Evolutionary conservation across 2,888 invertebrate genomes (phyloP).

Genomic region (Drosophila affinis): DNA sequence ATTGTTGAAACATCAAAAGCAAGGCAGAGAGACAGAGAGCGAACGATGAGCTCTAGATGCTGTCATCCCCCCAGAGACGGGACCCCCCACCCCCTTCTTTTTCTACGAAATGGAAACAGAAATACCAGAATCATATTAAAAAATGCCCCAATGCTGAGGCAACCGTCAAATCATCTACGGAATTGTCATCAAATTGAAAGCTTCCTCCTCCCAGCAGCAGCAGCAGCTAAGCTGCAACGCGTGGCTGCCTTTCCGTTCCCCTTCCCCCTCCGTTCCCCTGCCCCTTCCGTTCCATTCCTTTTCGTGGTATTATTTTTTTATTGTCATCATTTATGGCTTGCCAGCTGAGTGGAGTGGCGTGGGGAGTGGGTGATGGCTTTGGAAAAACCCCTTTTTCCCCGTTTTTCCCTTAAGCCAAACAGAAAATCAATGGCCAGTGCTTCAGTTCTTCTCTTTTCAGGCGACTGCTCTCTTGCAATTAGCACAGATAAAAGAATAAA

Average conservation of each 20-base stretch:
- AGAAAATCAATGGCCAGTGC: conserved; percentile 39
- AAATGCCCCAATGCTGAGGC: conserved; percentile 75
- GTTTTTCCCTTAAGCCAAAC: conserved; percentile 5
- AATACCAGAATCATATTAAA: conserved; percentile 70
- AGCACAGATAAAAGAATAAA: conserved; percentile 39
- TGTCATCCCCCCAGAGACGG: conserved; percentile 40
- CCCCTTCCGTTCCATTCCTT: conserved; percentile 22
- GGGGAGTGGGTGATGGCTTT: neutral
- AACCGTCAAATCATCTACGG: conserved; percentile 78
- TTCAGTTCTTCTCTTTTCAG: conserved; percentile 13
- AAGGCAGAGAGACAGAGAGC: neutral
- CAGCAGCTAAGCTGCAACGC: conserved; percentile 71
- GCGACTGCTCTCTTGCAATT: conserved; percentile 31
- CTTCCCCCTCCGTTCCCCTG: neutral
- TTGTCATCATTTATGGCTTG: conserved; percentile 57
- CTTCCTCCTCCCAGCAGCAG: conserved; percentile 18
- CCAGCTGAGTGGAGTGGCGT: neutral
- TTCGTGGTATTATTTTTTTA: conserved; percentile 57
- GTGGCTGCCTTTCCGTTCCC: conserved; percentile 53
- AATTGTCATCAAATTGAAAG: conserved; percentile 79
- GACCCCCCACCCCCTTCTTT: conserved; percentile 47
- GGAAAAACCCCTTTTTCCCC: conserved; percentile 27
- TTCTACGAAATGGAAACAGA: conserved; percentile 15
- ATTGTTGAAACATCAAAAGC: conserved; percentile 49
- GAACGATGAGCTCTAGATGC: neutral